Evolutionary conservation across 2,113 vertebrate genomes (phyloP), one percentile per base, ranked within the genome.

Genomic region (Gobius niger): DNA sequence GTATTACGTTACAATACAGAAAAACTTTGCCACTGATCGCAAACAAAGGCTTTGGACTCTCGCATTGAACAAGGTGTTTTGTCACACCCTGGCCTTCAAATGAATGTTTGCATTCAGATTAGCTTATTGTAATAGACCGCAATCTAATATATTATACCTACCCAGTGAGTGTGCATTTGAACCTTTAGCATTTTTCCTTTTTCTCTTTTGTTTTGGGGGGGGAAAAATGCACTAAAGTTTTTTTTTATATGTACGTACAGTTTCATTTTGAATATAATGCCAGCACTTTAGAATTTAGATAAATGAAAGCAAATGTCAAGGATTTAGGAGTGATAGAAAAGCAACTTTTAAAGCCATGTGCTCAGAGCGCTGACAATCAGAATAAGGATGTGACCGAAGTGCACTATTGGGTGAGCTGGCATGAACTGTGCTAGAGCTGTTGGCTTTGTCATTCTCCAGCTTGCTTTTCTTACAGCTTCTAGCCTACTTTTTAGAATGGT

Each of bases 331-430:
- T 68, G 77, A 80, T 51, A 34, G 24, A 80, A 73, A 80, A 64
- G 71, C 65, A 81, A 84, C 80, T 84, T 86, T 89, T 68, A 85
- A 92, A 92, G 90, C 90, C 91, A 92, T 87, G 89, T 89, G 90
- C 89, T 91, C 85, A 84, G 88, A 93, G 91, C 90, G 82, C 90
- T 87, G 93, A 93, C 91, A 93, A 93, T 93, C 92, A 93, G 85
- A 90, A 78, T 76, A 76, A 72, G 82, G 78, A 84, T 71, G 75
- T 78, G 87, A 81, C 82, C 80, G 82, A 84, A 67, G 82, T 88
- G 90, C 91, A 91, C 86, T 91, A 84, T 24, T 74, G 80, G 85
- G 85, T 82, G 82, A 83, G 73, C 62, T 80, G 88, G 87, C 80
- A 79, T 74, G 82, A 83, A 77, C 83, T 84, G 77, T 87, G 83